Conservation (phyloP, 2,113 vertebrate species). For the Psittacula cyanocephala region DNA sequence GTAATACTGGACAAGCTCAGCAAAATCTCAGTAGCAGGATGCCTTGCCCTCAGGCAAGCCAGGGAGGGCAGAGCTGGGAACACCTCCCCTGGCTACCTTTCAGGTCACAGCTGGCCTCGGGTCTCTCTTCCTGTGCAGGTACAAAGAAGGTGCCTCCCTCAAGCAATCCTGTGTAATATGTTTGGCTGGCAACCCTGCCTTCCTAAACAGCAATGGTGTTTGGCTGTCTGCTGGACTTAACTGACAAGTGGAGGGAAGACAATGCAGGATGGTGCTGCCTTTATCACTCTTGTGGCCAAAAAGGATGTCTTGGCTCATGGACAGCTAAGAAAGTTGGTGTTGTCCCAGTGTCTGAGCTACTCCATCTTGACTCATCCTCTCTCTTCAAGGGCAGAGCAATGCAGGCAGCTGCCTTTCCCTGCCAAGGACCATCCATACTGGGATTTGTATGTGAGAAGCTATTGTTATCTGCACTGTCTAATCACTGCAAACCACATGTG, state of each 20-base stretch:
- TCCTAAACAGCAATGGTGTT: background rate
- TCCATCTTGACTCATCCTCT: background rate
- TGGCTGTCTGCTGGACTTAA: background rate
- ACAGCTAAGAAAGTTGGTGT: accelerated
- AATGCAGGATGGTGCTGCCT: background rate
- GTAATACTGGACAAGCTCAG: background rate
- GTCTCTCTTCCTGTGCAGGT: background rate
- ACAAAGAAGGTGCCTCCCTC: background rate
- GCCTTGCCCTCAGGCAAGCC: background rate
- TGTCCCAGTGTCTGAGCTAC: background rate
- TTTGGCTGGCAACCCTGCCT: background rate
- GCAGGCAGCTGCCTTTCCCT: background rate
- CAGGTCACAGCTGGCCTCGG: background rate
- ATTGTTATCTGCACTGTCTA: background rate
- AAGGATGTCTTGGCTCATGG: background rate
- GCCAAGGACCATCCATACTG: background rate
- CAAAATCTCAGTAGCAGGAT: background rate
- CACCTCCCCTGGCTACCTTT: background rate
- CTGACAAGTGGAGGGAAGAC: background rate
- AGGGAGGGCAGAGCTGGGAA: background rate
- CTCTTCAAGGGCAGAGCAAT: background rate
- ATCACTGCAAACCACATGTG: background rate
- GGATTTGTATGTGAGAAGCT: background rate
- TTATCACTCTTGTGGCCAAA: background rate
- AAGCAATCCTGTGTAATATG: background rate